Evolutionary conservation across 2,113 vertebrate genomes (phyloP).

Genomic region (Cercopithecus mona): DNA sequence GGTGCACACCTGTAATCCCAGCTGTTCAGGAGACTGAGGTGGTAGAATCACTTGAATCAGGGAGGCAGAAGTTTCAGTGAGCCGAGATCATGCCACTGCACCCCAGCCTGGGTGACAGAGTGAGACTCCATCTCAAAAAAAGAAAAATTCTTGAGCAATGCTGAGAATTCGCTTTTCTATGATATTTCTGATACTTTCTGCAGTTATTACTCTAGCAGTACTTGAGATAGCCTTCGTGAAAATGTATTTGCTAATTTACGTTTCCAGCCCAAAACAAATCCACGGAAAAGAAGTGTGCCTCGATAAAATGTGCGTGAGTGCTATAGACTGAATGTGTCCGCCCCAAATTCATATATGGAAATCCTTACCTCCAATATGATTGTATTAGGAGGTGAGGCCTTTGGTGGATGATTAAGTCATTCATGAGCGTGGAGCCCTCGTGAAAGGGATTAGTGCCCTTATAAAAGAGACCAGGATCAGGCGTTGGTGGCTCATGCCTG

Average conservation of each 20-base stretch:
- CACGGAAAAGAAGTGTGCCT: neutral
- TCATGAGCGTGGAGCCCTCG: neutral
- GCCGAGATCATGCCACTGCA: no score
- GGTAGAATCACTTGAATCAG: no score
- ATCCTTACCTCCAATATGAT: neutral
- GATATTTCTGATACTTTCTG: neutral
- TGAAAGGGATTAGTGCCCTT: no score
- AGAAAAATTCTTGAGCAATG: neutral
- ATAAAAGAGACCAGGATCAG: neutral
- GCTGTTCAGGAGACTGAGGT: no score
- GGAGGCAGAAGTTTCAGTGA: no score
- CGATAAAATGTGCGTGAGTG: neutral
- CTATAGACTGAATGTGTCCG: neutral
- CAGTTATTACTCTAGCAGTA: neutral
- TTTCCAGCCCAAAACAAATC: neutral
- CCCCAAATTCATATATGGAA: neutral
- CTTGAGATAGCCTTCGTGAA: neutral
- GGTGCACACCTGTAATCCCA: no score
- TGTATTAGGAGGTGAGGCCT: neutral
- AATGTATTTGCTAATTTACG: neutral
- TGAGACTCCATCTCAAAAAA: no score
- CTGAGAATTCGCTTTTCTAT: neutral
- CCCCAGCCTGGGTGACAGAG: no score
- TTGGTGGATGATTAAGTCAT: neutral
- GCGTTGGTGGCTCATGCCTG: no score